Percentiles rank a stretch among this genome's conserved stretches.
These are phyloP conservation scores for Drosophila antonietae DNA, from an alignment of 2,888 invertebrate genomes.

Conservation along the genomic window DNA sequence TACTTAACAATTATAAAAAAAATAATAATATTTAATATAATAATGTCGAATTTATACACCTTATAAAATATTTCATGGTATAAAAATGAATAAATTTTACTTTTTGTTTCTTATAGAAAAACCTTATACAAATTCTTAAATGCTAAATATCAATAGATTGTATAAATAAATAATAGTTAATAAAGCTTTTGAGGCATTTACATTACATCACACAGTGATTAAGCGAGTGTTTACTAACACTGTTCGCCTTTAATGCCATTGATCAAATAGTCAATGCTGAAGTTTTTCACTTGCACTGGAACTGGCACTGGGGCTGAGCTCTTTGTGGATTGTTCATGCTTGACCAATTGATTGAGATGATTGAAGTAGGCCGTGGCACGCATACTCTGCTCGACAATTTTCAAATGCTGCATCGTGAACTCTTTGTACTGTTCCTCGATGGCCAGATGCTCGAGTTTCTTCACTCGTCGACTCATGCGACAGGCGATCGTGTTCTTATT, in stretches of 20 bases:
- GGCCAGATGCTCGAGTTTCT: slow-evolving; percentile 80
- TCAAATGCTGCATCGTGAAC: slow-evolving; percentile 55
- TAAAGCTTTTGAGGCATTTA: background rate
- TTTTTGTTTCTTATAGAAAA: slow-evolving; percentile 45
- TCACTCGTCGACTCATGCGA: slow-evolving; percentile 80
- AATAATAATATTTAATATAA: background rate
- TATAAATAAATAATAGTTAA: slow-evolving; percentile 15
- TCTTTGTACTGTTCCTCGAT: slow-evolving; percentile 80
- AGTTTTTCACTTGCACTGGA: slow-evolving; percentile 44
- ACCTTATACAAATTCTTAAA: slow-evolving; percentile 2
- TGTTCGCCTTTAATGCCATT: slow-evolving; percentile 44
- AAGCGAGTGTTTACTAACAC: slow-evolving; percentile 1
- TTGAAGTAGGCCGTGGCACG: slow-evolving; percentile 72
- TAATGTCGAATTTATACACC: background rate
- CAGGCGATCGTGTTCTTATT: slow-evolving; percentile 83
- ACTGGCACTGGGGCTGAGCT: slow-evolving; percentile 11
- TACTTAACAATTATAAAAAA: background rate
- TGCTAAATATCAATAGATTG: background rate
- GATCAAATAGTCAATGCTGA: slow-evolving; percentile 70
- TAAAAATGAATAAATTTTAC: background rate
- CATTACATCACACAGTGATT: slow-evolving; percentile 37
- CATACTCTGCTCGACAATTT: slow-evolving; percentile 70
- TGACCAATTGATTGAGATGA: slow-evolving; percentile 63
- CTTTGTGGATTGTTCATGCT: slow-evolving; percentile 20
- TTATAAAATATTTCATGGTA: background rate